phyloP scores from a whole-genome alignment of 92 coral and sea anemone genomes.

The Diadumene lineata region DNA sequence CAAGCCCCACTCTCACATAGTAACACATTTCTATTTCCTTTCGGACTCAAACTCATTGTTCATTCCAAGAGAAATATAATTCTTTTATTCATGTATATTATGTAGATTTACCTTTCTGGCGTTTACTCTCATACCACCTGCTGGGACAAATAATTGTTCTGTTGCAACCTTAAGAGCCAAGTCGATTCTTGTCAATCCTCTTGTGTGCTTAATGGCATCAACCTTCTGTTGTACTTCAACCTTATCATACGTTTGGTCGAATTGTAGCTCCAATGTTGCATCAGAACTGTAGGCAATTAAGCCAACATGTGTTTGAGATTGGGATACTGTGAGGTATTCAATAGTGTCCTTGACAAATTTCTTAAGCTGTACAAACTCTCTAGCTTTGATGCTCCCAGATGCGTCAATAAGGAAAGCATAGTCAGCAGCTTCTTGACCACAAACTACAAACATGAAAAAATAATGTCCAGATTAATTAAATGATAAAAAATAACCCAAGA shows the following conservation, averaged over 20 bases:
- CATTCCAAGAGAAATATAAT: no score
- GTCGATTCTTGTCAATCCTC: conserved; percentile 77
- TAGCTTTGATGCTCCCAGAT: conserved; percentile 69
- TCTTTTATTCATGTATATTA: no score
- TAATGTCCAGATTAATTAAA: no score
- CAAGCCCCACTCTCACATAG: no score
- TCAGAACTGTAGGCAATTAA: conserved; percentile 61
- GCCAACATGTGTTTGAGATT: conserved; percentile 62
- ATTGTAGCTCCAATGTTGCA: conserved; percentile 50
- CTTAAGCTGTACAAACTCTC: conserved; percentile 33
- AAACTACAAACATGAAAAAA: conserved; percentile 42
- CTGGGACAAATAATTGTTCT: conserved; percentile 51
- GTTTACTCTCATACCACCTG: conserved; percentile 64
- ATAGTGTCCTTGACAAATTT: conserved; percentile 53
- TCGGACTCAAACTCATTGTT: no score
- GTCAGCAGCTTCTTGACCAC: conserved; percentile 81
- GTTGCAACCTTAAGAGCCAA: conserved; percentile 62
- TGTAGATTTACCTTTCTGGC: conserved; percentile 65
- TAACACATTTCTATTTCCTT: no score
- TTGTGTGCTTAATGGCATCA: conserved; percentile 32
- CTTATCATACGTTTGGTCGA: conserved; percentile 48
- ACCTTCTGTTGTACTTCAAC: conserved; percentile 40
- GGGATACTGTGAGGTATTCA: conserved; percentile 62
- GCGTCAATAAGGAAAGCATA: conserved; percentile 76
- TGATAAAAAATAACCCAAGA: no score